Evolutionary conservation across 2,797 vertebrate genomes (phyloP), one percentile per base, ranked within the genome.

Genomic region (Alcedo atthis): DNA sequence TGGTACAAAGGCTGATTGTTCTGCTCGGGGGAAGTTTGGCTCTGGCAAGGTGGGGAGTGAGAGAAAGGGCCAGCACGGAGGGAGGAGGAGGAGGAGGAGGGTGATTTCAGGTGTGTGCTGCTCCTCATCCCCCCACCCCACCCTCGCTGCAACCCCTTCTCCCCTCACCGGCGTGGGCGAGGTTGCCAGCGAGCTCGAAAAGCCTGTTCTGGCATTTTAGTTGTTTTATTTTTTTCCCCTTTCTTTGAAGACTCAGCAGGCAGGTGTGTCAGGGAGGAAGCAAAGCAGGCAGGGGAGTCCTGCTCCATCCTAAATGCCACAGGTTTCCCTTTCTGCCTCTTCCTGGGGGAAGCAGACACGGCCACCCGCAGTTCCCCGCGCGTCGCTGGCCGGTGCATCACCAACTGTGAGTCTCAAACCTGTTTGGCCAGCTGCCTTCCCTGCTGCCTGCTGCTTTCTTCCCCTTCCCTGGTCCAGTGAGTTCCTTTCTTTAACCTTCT

Each of bases 401-500:
- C 51, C 85, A 54, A 62, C 69, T 11, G 80, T 37, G 76, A 92
- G 61, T n/a, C 92, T 54, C 90, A 92, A 94, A 95, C 95, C 95
- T 94, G 94, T 93, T 94, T 58, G 94, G 93, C 91, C 92, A 95
- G 88, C 90, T 96, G 63, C 92, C 68, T 54, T 55, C n/a, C 30
- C 28, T 40, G 30, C 74, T 70, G 30, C 74, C 74, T 70, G 30
- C 74, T 67, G 37, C 88, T 95, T 95, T 95, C 83, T 92, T 94
- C 93, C 78, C 80, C 5, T 88, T 75, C 94, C 84, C 87, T 93
- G 94, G 88, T 94, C 89, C 93, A 87, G 22, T 95, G 95, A 92
- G 90, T 82, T 95, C 94, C 94, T 96, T 95, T 96, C 95, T 96
- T 92, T 91, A 80, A 64, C 71, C 86, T n/a, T n/a, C n/a, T n/a